Evolutionary conservation across 2,888 invertebrate genomes (phyloP), one percentile per base, ranked within the genome.

Genomic region (Nineta flava): DNA sequence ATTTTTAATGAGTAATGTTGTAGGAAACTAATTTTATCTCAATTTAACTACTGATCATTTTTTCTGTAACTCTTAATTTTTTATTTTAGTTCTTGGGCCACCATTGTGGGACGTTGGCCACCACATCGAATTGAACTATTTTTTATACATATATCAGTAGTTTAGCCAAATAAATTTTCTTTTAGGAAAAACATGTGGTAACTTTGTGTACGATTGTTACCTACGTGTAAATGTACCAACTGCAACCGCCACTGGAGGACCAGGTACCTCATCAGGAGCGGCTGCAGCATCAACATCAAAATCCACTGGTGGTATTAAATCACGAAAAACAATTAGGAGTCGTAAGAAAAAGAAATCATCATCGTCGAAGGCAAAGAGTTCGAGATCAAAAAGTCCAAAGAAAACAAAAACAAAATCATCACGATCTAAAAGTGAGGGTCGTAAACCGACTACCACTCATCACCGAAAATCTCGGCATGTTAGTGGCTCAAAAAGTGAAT

Each of bases 201-300:
- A 74, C 51, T 71, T 75, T 55, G 65, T 70, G 5, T 79, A 79
- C 59, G 77, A 79, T 55, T 68, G 70, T 1, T 77, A 71, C 57
- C 66, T 69, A 15, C 62, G 76, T 43, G 61, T 71, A 17, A 59
- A 63, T 1, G 66, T 69, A 41, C 55, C 57, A n/a, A 57, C 59
- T 10, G 5, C 38, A n/a, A 57, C 59, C 10, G 15, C 38, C 4
- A 5, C 38, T 13, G 19, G 9, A 26, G 26, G 19, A 21, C 16
- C 26, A 13, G 2, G n/a, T 17, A 19, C 7, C 6, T 43, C 44
- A n/a, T 21, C 19, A 9, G 26, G 13, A 13, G 26, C 26, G 2
- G 44, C n/a, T 10, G 44, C 44, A 9, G 26, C 10, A 21, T 19
- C 19, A 44, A 19, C 26, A 12, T 19, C 44, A 26, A 44, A 19